Evolutionary conservation across 1,140 invertebrate genomes (phyloP), one percentile per base, ranked within the genome.

Genomic region (Holotrichia oblita): DNA sequence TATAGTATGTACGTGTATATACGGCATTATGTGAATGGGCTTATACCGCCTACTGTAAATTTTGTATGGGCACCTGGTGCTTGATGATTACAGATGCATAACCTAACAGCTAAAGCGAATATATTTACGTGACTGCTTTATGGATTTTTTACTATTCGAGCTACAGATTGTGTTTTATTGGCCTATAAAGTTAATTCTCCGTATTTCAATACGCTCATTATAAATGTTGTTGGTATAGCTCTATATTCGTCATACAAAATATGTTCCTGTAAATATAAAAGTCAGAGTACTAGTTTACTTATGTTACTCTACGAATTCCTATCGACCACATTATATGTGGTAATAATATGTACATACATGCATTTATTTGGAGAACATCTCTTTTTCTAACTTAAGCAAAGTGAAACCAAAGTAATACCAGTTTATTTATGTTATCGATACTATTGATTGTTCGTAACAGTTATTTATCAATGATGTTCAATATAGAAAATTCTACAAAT

Each of bases 91-190:
- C 22, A 20, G 22, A 69, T 17, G 61, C 61, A 69, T 34, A 69
- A 27, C 61, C 12, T 34, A 20, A 27, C 61, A 69, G 20, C 22
- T 69, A 69, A 69, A 69, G 27, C 61, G 61, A 8, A 17, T 22
- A 69, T 69, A 69, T 69, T 69, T 69, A 69, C 61, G 61, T 69
- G 61, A 69, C 61, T 69, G 17, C 22, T 69, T 69, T 69, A 69
- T 69, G 61, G 61, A 27, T 24, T 27, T 69, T 69, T 69, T 69
- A 69, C 27, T 69, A 69, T 69, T 9, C 61, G 22, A 69, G 61
- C 10, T 69, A 34, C 61, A 69, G 61, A 69, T 69, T 69, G 61
- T 27, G 61, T 69, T 69, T 69, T 69, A 69, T 69, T 34, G 61
- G 3, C 22, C 61, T n/a, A 69, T 69, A 69, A 69, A 69, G 61